Conservation (phyloP, 2,888 invertebrate species). For the Lydus trimaculatus region DNA sequence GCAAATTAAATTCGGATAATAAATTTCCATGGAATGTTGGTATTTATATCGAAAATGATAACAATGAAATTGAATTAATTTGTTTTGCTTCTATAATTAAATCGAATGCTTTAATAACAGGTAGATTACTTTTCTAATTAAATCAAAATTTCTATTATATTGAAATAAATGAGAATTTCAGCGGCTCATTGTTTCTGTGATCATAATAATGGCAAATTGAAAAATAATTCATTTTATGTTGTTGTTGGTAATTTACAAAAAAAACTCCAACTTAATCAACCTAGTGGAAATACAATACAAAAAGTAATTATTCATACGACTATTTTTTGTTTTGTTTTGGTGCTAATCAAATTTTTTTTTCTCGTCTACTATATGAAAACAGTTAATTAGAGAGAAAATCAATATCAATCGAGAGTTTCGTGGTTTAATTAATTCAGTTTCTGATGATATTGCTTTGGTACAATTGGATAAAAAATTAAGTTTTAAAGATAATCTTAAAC, state of each 20-base stretch:
- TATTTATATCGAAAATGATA: conserved; percentile 13
- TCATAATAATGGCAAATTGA: conserved; percentile 10
- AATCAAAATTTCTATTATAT: not conserved
- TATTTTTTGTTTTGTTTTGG: not conserved
- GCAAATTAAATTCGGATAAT: conserved; percentile 1
- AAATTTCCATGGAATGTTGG: conserved; percentile 29
- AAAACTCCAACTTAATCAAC: not conserved
- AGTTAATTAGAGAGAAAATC: conserved; percentile 16
- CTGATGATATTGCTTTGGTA: conserved; percentile 20
- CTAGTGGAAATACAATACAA: not conserved
- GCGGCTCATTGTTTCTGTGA: conserved; percentile 27
- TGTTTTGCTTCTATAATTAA: conserved; percentile 23
- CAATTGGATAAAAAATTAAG: conserved; percentile 10
- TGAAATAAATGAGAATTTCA: conserved; percentile 8
- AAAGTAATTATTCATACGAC: conserved; percentile 12
- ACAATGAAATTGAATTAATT: conserved; percentile 17
- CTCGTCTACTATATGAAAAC: no score
- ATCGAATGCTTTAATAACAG: conserved; percentile 18
- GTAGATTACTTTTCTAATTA: not conserved
- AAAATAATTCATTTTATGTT: conserved; percentile 17
- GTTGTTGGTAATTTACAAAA: conserved; percentile 7
- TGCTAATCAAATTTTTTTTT: no score
- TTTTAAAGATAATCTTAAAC: conserved; percentile 10
- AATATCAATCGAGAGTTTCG: conserved; percentile 14
- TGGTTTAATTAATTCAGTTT: conserved; percentile 6